Evolutionary conservation across 2,888 invertebrate genomes (phyloP), one percentile per base, ranked within the genome.

Genomic region (Seladonia tumulorum): DNA sequence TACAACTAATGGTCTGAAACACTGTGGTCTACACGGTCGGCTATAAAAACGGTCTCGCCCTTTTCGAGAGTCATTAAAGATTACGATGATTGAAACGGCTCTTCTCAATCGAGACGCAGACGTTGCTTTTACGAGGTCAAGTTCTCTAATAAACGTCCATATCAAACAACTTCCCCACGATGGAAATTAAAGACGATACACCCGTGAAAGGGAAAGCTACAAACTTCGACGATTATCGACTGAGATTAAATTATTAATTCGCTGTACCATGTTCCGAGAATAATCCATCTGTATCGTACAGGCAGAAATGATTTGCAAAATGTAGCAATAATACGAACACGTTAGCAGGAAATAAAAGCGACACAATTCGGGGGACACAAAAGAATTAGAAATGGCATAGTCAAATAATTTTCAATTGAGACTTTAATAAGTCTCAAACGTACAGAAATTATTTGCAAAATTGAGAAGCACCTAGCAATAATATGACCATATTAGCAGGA

Each of bases 91-190:
- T 71, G 63, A 66, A 73, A 76, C n/a, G 47, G 47, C 10, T 47
- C 49, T 42, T 70, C 47, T 49, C 39, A 47, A 81, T 29, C 57
- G 71, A 47, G 42, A 57, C 47, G 4, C 7, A 35, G 57, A 71
- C 47, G 76, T 39, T 57, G 57, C 25, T 47, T 81, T 81, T 81
- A 81, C 70, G 81, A 76, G 76, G 60, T 81, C 76, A 47, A 76
- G 47, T 60, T 75, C 25, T 39, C 49, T 71, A 76, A 76, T 81
- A 76, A 81, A 76, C 76, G 71, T 63, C 45, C n/a, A 63, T 70
- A 70, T 60, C 47, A 25, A 25, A 70, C 35, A 71, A 71, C 47
- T 71, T 78, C 42, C 39, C 53, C 29, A 18, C 22, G 35, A 53
- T 53, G 77, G 57, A 71, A 49, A 70, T 78, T 70, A 49, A 68